A percentile compares a stretch with the other conserved stretches of the same genome.
Conservation (phyloP, 2,888 invertebrate genomes). For the Bellardia pandia region DNA sequence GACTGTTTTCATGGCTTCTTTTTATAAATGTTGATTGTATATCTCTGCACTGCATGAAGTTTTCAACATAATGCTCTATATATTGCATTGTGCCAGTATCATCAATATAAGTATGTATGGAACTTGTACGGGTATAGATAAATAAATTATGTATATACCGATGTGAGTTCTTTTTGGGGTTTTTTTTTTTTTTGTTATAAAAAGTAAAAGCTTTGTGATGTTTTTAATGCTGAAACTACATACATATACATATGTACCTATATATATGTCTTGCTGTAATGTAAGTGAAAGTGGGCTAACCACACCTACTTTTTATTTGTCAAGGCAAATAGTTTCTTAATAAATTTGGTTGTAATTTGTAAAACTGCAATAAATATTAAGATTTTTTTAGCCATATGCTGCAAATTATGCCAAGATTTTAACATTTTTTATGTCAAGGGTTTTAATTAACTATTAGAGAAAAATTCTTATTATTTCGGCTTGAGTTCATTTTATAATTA, state of each 20-base stretch:
- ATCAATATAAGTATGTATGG: not conserved
- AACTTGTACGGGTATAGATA: slow-evolving; percentile 28
- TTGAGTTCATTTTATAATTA: too few relatives aligned
- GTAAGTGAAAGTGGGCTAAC: slow-evolving; percentile 73
- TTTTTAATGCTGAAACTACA: slow-evolving; percentile 36
- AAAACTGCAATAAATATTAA: not conserved
- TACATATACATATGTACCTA: not conserved
- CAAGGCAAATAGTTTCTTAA: slow-evolving; percentile 12
- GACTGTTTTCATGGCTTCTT: slow-evolving; percentile 3
- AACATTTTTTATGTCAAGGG: too few relatives aligned
- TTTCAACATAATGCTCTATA: slow-evolving; percentile 73
- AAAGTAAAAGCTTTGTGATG: slow-evolving; percentile 70
- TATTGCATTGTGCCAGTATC: slow-evolving; percentile 41
- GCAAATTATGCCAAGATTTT: too few relatives aligned
- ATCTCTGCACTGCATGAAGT: slow-evolving; percentile 58
- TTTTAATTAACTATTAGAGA: too few relatives aligned
- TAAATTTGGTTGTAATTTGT: not conserved
- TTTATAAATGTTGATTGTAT: slow-evolving; percentile 11
- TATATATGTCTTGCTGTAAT: slow-evolving; percentile 9
- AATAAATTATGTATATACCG: not conserved
- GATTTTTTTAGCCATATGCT: not conserved
- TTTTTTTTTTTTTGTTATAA: slow-evolving; percentile 58
- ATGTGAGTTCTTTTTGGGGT: slow-evolving; percentile 43
- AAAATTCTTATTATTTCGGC: too few relatives aligned
- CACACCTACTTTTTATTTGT: slow-evolving; percentile 63